A percentile compares a stretch with the other conserved stretches of the same genome.
Conservation (phyloP, 2,888 invertebrate genomes). For the Drosophila nigricruria region DNA sequence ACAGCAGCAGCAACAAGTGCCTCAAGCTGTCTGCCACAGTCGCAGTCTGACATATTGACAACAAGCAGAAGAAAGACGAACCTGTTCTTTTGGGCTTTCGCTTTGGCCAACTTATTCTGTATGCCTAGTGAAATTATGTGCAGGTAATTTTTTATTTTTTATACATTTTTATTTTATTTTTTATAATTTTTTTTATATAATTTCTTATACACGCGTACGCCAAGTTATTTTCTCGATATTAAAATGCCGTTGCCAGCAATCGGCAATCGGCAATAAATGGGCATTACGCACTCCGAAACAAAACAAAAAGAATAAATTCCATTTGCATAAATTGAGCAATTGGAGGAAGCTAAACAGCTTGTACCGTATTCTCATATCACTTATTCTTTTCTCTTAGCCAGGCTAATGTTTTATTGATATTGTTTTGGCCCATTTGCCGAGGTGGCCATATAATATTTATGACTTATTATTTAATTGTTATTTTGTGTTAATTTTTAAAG, state of each 20-base stretch:
- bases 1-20: constrained; percentile 34
- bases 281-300: constrained; percentile 56
- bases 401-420: constrained; percentile 58
- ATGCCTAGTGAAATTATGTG: constrained; percentile 62
- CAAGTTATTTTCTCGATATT: constrained; percentile 71
- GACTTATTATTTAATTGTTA: constrained; percentile 27
- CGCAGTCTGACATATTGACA: constrained; percentile 59
- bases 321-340: constrained; percentile 69
- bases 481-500: constrained; percentile 11
- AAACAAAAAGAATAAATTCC: background rate
- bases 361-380: background rate
- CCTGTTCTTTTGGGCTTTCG: constrained; percentile 76
- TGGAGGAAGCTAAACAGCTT: constrained; percentile 17
- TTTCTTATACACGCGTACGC: constrained; percentile 59
- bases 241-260: constrained; percentile 75
- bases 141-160: constrained; percentile 54
- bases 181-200: constrained; percentile 32
- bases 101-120: constrained; percentile 32
- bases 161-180: constrained; percentile 31
- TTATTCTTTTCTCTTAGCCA: background rate
- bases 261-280: constrained; percentile 71
- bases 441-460: constrained; percentile 2
- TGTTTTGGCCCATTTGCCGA: constrained; percentile 67
- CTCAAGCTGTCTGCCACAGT: constrained; percentile 30
- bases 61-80: constrained; percentile 56